phyloP scores from a whole-genome alignment of 64 coral and sea anemone genomes.

The Pachyseris speciosa region DNA sequence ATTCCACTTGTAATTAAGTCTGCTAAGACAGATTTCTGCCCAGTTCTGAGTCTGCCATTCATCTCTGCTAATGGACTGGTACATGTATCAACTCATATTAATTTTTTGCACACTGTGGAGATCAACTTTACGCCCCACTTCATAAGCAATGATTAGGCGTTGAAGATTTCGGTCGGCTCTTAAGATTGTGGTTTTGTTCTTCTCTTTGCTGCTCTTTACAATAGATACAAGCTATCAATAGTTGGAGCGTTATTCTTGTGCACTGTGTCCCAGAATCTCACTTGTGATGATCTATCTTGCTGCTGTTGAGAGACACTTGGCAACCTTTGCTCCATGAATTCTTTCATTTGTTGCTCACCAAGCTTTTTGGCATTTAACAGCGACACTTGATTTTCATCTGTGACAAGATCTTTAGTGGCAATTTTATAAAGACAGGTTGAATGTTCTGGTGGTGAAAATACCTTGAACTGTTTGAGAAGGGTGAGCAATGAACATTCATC shows the following conservation, averaged over 20 bases:
- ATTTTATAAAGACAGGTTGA: constrained; percentile 40
- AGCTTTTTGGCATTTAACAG: constrained; percentile 17
- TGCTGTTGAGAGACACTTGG: neutral
- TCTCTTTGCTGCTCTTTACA: constrained; percentile 23
- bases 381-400: constrained; percentile 26
- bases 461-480: no score
- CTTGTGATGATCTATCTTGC: neutral
- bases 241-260: no score
- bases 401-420: constrained; percentile 50
- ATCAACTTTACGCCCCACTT: constrained; percentile 63
- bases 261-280: no score
- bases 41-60: constrained; percentile 70
- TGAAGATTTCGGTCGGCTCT: constrained; percentile 64
- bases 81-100: constrained; percentile 65
- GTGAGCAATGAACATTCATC: no score
- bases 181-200: no score
- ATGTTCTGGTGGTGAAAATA: constrained; percentile 20
- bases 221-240: constrained; percentile 62
- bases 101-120: constrained; percentile 46
- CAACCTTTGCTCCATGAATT: constrained; percentile 9
- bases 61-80: constrained; percentile 67
- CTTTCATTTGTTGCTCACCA: neutral
- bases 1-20: constrained; percentile 60
- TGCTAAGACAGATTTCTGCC: constrained; percentile 69
- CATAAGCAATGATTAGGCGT: constrained; percentile 71